These are phyloP conservation scores for Megaustenia siamemsis DNA, from an alignment of 2,888 invertebrate species.

Conservation along the genomic window DNA sequence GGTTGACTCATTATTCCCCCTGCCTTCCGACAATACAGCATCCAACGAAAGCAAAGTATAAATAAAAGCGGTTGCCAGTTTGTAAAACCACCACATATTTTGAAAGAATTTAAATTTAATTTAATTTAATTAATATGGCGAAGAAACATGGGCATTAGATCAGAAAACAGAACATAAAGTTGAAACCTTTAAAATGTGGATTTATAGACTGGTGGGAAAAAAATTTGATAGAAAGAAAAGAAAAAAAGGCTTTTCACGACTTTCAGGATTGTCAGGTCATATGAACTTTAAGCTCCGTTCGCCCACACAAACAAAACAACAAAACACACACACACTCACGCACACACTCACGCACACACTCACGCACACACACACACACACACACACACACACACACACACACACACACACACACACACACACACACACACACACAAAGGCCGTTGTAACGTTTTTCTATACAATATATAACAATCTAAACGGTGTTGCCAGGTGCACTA, in stretches of 20 bases:
- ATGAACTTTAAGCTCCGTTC: not conserved
- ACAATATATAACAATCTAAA: too few species aligned
- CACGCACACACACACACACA: slow-evolving; percentile 12
- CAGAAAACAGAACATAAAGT: not conserved
- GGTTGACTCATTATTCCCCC: too few species aligned
- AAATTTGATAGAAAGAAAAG: not conserved
- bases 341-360: slow-evolving; percentile 2
- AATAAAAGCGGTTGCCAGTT: not conserved
- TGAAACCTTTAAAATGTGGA: not conserved
- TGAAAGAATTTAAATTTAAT: not conserved
- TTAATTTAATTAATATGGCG: not conserved
- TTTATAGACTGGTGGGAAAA: not conserved
- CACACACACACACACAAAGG: not conserved
- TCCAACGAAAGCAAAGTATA: not conserved
- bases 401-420: not conserved
- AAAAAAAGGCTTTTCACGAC: not conserved
- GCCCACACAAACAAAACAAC: not conserved
- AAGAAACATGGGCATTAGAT: not conserved
- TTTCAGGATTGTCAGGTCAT: not conserved
- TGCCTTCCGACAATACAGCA: not conserved
- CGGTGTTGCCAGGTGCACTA: too few species aligned
- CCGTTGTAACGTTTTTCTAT: too few species aligned
- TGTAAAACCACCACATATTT: not conserved
- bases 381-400: not conserved
- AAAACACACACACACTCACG: too few species aligned